Base-by-base conservation (phyloP, 2,113 vertebrate genomes). In the Cariama cristata region DNA sequence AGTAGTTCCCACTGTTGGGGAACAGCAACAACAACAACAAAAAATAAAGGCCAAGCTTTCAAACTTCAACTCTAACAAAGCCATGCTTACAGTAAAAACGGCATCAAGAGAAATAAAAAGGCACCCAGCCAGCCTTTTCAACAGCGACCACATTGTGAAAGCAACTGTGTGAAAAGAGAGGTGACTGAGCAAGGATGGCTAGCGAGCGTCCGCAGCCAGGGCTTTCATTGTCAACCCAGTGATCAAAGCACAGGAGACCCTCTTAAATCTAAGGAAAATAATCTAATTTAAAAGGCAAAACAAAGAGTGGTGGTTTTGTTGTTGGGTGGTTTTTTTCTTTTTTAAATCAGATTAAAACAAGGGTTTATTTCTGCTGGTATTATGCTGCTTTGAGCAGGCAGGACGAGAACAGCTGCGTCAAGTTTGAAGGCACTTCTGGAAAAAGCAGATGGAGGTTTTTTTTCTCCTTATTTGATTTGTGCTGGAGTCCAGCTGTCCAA, bases 161-260 rank as follows among this genome's bases (percentile, higher is more conserved):
- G 96, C 76, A 88, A 86, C 94, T 52, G 53, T 85, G 87, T 94
- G 75, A 96, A 97, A 77, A 66, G 84, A 91, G 95, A 96, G 96
- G 90, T 95, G 88, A 80, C 90, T 84, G 89, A 76, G 80, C 45
- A 89, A 90, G 63, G 79, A 92, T 63, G 84, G 79, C 93, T 72
- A 77, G 12, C 10, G 82, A 87, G 93, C 53, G 79, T 73, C 92
- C 28, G 1, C 84, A 95, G 95, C 88, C 97, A 91, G 88, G 93
- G 97, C 92, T 96, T 95, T 95, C 86, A 96, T 97, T 97, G 96
- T 96, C 95, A 96, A 93, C 79, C 85, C 95, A 96, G 90, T 96
- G 97, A 97, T 97, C 97, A 98, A 98, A 98, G 97, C 89, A 72
- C 92, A 96, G 94, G 96, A 97, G 95, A 96, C 95, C 96, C 91